phyloP scores from a whole-genome alignment of 2,113 vertebrate species.

The Donacobius atricapilla region DNA sequence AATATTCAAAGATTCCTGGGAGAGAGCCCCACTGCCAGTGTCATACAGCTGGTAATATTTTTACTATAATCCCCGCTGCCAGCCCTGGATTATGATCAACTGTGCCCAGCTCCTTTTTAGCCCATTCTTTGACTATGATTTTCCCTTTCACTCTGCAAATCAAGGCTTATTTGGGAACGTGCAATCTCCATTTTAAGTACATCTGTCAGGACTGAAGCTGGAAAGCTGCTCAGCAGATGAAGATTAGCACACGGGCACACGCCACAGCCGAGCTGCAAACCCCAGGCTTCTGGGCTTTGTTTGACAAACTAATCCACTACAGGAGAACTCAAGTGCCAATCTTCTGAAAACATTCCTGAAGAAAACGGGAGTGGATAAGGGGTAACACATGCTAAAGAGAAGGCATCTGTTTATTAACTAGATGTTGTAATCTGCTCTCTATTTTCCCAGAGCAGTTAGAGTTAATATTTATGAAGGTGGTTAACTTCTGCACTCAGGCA shows the following conservation, averaged over 20 bases:
- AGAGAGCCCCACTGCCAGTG: background rate
- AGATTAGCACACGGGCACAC: background rate
- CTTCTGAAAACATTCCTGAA: background rate
- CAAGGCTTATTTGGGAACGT: background rate
- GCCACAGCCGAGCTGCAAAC: background rate
- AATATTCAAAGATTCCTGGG: background rate
- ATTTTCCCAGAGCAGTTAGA: background rate
- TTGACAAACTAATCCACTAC: background rate
- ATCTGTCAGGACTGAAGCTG: background rate
- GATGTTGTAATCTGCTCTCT: background rate
- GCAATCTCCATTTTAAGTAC: background rate
- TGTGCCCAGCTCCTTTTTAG: background rate
- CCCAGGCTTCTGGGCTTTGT: background rate
- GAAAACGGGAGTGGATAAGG: background rate
- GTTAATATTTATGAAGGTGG: constrained; percentile 47
- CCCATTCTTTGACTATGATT: background rate
- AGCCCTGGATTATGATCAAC: background rate
- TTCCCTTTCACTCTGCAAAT: background rate
- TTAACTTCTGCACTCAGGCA: constrained; percentile 33
- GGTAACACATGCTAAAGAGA: background rate
- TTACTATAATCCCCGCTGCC: background rate
- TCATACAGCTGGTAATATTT: background rate
- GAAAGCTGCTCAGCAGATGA: constrained; percentile 11
- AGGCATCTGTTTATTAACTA: background rate
- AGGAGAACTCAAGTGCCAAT: background rate